phyloP scores from a whole-genome alignment of 2,888 invertebrate genomes.

The Cybosia mesomella region DNA sequence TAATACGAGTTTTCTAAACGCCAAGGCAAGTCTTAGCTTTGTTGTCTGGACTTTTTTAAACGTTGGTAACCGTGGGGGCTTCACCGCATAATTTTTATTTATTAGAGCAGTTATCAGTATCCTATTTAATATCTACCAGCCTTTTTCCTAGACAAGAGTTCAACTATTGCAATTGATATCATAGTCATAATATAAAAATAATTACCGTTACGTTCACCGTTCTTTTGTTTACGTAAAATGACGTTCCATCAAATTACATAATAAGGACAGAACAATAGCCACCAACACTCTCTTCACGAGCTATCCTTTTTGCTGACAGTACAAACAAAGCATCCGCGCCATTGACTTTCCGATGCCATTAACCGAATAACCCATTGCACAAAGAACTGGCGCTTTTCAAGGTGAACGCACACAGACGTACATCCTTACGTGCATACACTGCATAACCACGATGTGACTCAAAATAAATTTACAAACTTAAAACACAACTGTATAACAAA shows the following conservation, averaged over 20 bases:
- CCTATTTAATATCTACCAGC: neutral
- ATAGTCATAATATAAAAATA: no score
- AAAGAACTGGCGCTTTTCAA: slow-evolving; percentile 86
- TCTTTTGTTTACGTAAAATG: neutral
- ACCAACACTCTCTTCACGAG: slow-evolving; percentile 21
- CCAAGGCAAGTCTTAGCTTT: neutral
- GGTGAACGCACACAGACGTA: slow-evolving; percentile 81
- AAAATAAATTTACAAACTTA: slow-evolving; percentile 73
- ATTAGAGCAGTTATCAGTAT: neutral
- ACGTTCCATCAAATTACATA: slow-evolving; percentile 5
- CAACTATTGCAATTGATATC: neutral
- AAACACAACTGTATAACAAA: slow-evolving; percentile 27
- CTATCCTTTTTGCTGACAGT: slow-evolving; percentile 66
- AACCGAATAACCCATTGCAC: slow-evolving; percentile 88
- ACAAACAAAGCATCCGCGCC: slow-evolving; percentile 78
- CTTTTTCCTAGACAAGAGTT: neutral
- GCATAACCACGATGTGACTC: slow-evolving; percentile 70
- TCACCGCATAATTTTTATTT: no score
- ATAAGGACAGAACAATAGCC: slow-evolving; percentile 6
- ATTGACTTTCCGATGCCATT: slow-evolving; percentile 87
- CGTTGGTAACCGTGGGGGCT: no score
- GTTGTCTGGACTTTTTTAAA: neutral
- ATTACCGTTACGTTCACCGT: neutral
- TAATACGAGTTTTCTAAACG: no score
- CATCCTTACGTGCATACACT: slow-evolving; percentile 50